Conservation (phyloP, 2,888 invertebrate species). For the Hydraecia micacea region DNA sequence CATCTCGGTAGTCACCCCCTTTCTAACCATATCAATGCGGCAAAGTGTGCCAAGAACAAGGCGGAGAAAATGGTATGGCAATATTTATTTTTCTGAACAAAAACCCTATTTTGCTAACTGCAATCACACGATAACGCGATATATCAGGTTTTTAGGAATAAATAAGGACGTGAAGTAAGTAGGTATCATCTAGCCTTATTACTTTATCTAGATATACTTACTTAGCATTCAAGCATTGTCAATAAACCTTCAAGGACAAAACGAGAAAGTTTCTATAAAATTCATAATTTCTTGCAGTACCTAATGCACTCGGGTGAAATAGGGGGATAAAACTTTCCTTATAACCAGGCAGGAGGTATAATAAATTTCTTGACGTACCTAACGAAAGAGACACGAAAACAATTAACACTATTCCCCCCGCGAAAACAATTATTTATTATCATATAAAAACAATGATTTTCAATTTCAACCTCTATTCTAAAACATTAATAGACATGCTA, state of each 20-base stretch:
- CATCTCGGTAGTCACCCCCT: too few species aligned
- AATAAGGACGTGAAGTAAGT: not conserved
- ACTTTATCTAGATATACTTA: not conserved
- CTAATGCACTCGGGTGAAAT: not conserved
- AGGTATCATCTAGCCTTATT: not conserved
- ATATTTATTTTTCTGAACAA: not conserved
- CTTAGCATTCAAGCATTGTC: not conserved
- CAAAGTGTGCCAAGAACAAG: too few species aligned
- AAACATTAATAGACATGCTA: too few species aligned
- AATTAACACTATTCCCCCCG: not conserved
- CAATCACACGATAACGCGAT: not conserved
- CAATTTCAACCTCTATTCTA: not conserved
- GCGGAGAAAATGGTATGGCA: too few species aligned
- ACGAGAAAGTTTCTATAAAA: not conserved
- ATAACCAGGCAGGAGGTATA: not conserved
- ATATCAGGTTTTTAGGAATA: not conserved
- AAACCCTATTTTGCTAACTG: too few species aligned
- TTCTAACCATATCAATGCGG: too few species aligned
- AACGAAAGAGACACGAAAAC: conserved; percentile 8
- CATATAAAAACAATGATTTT: conserved; percentile 20
- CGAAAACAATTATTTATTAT: not conserved
- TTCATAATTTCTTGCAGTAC: not conserved
- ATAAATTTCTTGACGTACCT: not conserved
- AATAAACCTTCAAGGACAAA: too few species aligned
- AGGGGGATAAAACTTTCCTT: not conserved